These are phyloP conservation scores for Cremastinae sp. DNA, from an alignment of 2,888 invertebrate species.

Conservation along the genomic window DNA sequence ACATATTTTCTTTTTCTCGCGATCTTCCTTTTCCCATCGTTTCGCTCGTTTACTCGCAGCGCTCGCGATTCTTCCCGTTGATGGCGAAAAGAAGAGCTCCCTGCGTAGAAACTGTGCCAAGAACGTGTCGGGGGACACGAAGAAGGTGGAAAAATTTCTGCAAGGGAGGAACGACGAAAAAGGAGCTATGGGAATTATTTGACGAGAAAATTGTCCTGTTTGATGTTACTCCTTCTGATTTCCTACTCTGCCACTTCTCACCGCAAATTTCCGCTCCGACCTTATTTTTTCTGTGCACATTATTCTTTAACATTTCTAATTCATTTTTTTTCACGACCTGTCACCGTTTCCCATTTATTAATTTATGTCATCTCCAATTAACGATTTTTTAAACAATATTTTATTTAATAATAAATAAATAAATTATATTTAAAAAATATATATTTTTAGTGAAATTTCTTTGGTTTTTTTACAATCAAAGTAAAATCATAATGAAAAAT, in stretches of 20 bases:
- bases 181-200: conserved; percentile 66
- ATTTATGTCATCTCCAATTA: no score
- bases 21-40: conserved; percentile 23
- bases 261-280: conserved; percentile 33
- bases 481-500: no score
- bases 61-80: conserved; percentile 29
- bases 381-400: no score
- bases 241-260: conserved; percentile 55
- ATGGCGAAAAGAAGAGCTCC: conserved; percentile 14
- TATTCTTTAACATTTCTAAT: conserved; percentile 27
- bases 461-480: no score
- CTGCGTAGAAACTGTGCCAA: conserved; percentile 43
- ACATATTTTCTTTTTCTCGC: conserved; percentile 8
- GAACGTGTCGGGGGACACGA: conserved; percentile 39
- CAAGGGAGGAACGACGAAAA: conserved; percentile 38
- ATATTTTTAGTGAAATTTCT: no score
- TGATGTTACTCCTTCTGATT: conserved; percentile 72
- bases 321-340: conserved; percentile 14
- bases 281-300: conserved; percentile 35
- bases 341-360: no score
- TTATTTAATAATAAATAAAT: no score
- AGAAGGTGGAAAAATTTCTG: conserved; percentile 4
- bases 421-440: no score
- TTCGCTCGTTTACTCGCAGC: conserved; percentile 23
- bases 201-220: conserved; percentile 74